A percentile compares a stretch with the other conserved stretches of the same genome.
These are phyloP conservation scores for Pelvicachromis taeniatus DNA, from an alignment of 2,113 vertebrate species.

Conservation along the genomic window DNA sequence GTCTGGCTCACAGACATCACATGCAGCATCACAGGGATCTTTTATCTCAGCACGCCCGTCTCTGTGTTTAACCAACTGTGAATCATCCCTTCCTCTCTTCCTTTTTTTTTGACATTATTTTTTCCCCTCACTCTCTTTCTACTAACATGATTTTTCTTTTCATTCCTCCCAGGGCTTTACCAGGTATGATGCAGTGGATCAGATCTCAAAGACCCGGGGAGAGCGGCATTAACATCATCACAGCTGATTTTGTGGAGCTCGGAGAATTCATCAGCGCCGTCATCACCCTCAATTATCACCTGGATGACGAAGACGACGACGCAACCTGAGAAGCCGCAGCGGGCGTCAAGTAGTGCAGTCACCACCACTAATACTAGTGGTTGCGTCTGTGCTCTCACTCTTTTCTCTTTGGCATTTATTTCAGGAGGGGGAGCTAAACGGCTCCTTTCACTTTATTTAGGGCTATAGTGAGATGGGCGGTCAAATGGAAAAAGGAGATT, in stretches of 20 bases:
- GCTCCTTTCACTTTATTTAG: constrained; percentile 76
- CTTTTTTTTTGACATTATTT: neutral
- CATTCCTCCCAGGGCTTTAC: constrained; percentile 82
- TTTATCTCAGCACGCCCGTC: constrained; percentile 9
- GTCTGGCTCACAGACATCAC: constrained; percentile 29
- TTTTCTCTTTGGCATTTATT: constrained; percentile 69
- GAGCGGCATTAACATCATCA: constrained; percentile 94
- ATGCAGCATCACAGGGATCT: constrained; percentile 20
- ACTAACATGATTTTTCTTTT: neutral
- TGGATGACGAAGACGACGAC: constrained; percentile 86
- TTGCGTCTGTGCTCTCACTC: constrained; percentile 62
- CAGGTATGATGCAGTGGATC: constrained; percentile 97
- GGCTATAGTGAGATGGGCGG: constrained; percentile 61
- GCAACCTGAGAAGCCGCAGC: constrained; percentile 80
- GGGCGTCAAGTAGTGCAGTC: constrained; percentile 51
- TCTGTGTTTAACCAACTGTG: neutral
- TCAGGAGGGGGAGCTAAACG: constrained; percentile 58
- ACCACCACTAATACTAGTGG: neutral
- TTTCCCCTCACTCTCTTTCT: neutral
- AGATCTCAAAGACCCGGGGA: constrained; percentile 90
- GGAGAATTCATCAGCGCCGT: constrained; percentile 96
- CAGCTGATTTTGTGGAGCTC: constrained; percentile 97
- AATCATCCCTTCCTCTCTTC: neutral
- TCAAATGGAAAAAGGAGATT: neutral
- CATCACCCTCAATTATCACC: constrained; percentile 94